phyloP scores from a whole-genome alignment of 2,797 vertebrate species.

The Nasua narica region DNA sequence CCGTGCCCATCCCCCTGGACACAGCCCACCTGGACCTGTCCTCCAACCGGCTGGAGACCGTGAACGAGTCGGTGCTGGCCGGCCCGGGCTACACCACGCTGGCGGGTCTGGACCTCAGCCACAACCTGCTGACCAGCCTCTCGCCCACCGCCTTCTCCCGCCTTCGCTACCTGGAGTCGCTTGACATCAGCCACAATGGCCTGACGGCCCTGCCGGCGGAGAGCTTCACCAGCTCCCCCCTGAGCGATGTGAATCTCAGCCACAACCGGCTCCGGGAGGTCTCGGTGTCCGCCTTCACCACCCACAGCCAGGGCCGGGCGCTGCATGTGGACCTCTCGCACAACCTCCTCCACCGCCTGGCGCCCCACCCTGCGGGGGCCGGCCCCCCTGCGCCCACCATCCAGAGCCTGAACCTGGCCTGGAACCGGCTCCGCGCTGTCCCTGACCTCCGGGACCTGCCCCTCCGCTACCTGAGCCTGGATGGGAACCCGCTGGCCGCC shows the following conservation, averaged over 20 bases:
- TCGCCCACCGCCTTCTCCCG: constrained; percentile 90
- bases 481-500: constrained; percentile 88
- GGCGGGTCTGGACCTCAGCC: constrained; percentile 93
- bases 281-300: constrained; percentile 86
- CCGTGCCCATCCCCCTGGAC: constrained; percentile 94
- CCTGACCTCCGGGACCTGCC: constrained; percentile 89
- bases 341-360: constrained; percentile 87
- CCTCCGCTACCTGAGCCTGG: constrained; percentile 92
- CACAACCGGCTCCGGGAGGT: constrained; percentile 91
- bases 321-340: constrained; percentile 92
- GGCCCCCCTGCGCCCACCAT: constrained; percentile 82
- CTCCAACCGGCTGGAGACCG: constrained; percentile 88
- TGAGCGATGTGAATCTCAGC: constrained; percentile 94
- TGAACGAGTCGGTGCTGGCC: constrained; percentile 90
- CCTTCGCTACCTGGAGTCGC: constrained; percentile 94
- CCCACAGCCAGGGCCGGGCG: constrained; percentile 88
- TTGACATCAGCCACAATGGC: constrained; percentile 94
- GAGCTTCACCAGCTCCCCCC: constrained; percentile 91
- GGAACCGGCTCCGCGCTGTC: constrained; percentile 86
- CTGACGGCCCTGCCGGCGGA: constrained; percentile 86
- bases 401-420: constrained; percentile 92
- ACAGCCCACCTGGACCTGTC: constrained; percentile 95
- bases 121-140: constrained; percentile 90
- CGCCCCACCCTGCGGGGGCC: constrained; percentile 65
- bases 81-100: constrained; percentile 97